Percentiles rank a stretch among this genome's conserved stretches.
phyloP scores from a whole-genome alignment of 2,797 vertebrate genomes.

The Phoxinus dragarum region DNA sequence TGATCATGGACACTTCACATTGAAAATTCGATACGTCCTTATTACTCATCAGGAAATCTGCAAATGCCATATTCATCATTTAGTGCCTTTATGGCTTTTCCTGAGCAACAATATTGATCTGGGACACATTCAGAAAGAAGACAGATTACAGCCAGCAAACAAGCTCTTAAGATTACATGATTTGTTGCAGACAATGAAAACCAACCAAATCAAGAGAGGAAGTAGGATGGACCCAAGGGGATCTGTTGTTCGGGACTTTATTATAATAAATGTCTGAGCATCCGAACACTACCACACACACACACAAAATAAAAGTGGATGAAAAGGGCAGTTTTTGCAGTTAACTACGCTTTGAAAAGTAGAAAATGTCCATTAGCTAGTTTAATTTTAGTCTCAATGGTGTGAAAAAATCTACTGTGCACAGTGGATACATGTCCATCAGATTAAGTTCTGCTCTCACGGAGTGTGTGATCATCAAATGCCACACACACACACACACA shows the following conservation, averaged over 20 bases:
- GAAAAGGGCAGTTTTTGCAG: background rate
- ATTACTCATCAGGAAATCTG: constrained; percentile 30
- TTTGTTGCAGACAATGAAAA: constrained; percentile 36
- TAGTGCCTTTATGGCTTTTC: constrained; percentile 23
- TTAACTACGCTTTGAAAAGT: background rate
- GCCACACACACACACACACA: constrained; percentile 42
- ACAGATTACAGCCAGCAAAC: constrained; percentile 23
- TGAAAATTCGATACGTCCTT: constrained; percentile 31
- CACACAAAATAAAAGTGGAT: background rate
- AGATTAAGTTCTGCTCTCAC: constrained; percentile 58
- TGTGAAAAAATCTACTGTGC: constrained; percentile 27
- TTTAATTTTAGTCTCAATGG: constrained; percentile 5
- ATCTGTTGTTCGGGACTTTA: constrained; percentile 30
- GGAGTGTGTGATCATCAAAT: constrained; percentile 66
- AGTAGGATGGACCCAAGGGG: constrained; percentile 1
- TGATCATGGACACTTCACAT: background rate
- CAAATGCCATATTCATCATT: constrained; percentile 47
- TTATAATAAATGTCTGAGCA: background rate
- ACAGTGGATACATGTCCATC: constrained; percentile 47
- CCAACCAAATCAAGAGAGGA: constrained; percentile 46
- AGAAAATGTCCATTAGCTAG: background rate
- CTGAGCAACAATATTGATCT: constrained; percentile 41
- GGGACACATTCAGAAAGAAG: constrained; percentile 39
- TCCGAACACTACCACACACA: background rate
- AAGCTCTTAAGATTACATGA: constrained; percentile 10